These are phyloP conservation scores for Nycticorax nycticorax DNA, from an alignment of 2,113 vertebrate genomes.

Conservation along the genomic window DNA sequence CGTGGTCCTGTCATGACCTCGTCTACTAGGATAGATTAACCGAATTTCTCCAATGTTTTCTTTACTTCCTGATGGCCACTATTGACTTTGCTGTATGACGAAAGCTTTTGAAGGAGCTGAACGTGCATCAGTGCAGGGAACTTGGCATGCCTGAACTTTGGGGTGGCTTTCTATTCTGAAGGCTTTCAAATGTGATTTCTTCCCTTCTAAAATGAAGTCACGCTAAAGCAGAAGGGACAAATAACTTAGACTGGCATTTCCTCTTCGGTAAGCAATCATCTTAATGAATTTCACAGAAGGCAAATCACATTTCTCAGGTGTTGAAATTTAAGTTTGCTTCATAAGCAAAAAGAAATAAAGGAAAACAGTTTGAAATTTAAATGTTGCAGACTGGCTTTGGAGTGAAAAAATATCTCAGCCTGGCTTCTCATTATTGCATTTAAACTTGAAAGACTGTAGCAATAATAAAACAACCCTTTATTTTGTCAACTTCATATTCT, in stretches of 20 bases:
- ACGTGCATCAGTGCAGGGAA: background rate
- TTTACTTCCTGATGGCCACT: slow-evolving; percentile 55
- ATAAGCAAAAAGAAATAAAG: background rate
- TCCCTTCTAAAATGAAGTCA: background rate
- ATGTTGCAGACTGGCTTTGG: background rate
- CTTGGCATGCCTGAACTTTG: background rate
- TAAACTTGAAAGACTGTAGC: background rate
- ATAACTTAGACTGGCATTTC: background rate
- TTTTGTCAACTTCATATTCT: background rate
- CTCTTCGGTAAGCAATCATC: background rate
- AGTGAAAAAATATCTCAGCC: background rate
- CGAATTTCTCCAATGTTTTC: slow-evolving; percentile 65
- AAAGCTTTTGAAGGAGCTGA: background rate
- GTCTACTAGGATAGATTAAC: slow-evolving; percentile 65
- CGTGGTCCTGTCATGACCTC: slow-evolving; percentile 68
- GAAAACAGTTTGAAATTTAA: background rate
- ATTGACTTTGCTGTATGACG: slow-evolving; percentile 43
- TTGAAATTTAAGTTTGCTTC: background rate
- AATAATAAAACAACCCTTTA: background rate
- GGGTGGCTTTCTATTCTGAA: background rate
- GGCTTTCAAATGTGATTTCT: slow-evolving; percentile 1
- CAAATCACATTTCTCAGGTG: background rate
- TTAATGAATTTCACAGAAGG: slow-evolving; percentile 39
- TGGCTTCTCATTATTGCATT: background rate
- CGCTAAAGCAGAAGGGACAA: background rate